A percentile compares a stretch with the other conserved stretches of the same genome.
These are phyloP conservation scores for Enteromius anoplus DNA, from an alignment of 2,797 vertebrate genomes.

Conservation along the genomic window DNA sequence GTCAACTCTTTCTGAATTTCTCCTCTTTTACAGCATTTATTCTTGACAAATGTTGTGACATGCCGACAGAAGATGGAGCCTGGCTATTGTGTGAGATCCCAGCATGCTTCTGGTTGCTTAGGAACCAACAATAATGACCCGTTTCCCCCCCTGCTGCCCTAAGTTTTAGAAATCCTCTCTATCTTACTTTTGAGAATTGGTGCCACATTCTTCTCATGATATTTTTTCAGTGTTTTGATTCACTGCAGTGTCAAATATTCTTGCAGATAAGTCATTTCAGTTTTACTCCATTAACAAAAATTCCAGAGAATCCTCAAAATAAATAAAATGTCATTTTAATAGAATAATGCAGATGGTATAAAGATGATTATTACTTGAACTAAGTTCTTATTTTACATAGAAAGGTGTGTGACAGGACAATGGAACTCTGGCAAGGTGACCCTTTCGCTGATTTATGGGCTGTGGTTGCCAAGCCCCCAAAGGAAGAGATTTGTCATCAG, in stretches of 20 bases:
- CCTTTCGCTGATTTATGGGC: slow-evolving; percentile 76
- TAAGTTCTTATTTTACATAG: slow-evolving; percentile 40
- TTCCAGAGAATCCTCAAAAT: slow-evolving; percentile 18
- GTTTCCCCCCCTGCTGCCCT: slow-evolving; percentile 48
- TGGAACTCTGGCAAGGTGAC: slow-evolving; percentile 77
- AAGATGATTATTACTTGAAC: slow-evolving; percentile 72
- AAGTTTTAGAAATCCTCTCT: slow-evolving; percentile 49
- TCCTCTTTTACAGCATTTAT: slow-evolving; percentile 65
- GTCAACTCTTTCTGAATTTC: slow-evolving; percentile 59
- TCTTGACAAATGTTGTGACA: slow-evolving; percentile 73
- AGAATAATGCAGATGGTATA: slow-evolving; percentile 25
- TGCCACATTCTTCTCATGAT: slow-evolving; percentile 59
- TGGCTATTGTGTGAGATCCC: slow-evolving; percentile 66
- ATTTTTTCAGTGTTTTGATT: background rate
- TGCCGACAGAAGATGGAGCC: slow-evolving; percentile 62
- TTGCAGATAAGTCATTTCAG: background rate
- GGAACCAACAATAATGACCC: slow-evolving; percentile 70
- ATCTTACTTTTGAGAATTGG: slow-evolving; percentile 60
- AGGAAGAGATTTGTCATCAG: slow-evolving; percentile 80
- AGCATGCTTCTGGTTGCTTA: slow-evolving; percentile 73
- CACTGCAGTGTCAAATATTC: background rate
- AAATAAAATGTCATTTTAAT: background rate
- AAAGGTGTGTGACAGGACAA: slow-evolving; percentile 74
- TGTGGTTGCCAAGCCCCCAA: slow-evolving; percentile 76
- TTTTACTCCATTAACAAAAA: slow-evolving; percentile 21